Percentiles rank a stretch among this genome's conserved stretches.
These are phyloP conservation scores for Aleiodes alternator DNA, from an alignment of 2,888 invertebrate species.

Conservation along the genomic window DNA sequence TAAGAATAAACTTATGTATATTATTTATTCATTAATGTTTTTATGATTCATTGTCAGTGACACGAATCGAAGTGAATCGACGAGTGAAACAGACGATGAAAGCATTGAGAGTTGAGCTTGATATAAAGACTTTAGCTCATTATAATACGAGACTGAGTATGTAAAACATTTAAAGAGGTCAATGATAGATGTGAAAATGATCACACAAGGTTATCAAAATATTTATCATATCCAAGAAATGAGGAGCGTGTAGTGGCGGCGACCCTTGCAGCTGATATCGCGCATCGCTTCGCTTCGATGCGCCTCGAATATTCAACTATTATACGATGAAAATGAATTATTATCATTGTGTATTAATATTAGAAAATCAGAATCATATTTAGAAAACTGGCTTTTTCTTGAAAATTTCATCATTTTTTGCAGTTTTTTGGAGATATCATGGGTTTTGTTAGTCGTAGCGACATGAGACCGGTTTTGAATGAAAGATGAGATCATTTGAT, in stretches of 20 bases:
- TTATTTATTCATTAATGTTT: background rate
- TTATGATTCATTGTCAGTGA: no score
- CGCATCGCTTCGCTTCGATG: slow-evolving; percentile 70
- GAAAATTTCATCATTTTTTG: no score
- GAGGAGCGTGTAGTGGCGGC: slow-evolving; percentile 65
- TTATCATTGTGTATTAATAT: slow-evolving; percentile 10
- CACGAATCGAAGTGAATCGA: no score
- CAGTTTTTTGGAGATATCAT: no score
- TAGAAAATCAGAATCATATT: background rate
- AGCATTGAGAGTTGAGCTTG: no score
- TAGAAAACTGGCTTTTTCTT: no score
- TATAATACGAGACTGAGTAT: slow-evolving; percentile 5
- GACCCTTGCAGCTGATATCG: slow-evolving; percentile 67
- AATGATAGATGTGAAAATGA: slow-evolving; percentile 9
- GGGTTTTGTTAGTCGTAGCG: no score
- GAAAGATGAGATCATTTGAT: no score
- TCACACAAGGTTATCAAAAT: slow-evolving; percentile 22
- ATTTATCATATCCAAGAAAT: slow-evolving; percentile 38
- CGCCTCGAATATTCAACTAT: slow-evolving; percentile 59
- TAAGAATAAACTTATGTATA: background rate
- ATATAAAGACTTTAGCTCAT: background rate
- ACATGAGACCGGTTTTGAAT: no score
- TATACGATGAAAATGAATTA: background rate
- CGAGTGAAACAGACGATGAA: no score
- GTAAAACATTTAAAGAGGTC: slow-evolving; percentile 25